Base-by-base conservation (phyloP, 2,888 invertebrate genomes). In the Unio pictorum region DNA sequence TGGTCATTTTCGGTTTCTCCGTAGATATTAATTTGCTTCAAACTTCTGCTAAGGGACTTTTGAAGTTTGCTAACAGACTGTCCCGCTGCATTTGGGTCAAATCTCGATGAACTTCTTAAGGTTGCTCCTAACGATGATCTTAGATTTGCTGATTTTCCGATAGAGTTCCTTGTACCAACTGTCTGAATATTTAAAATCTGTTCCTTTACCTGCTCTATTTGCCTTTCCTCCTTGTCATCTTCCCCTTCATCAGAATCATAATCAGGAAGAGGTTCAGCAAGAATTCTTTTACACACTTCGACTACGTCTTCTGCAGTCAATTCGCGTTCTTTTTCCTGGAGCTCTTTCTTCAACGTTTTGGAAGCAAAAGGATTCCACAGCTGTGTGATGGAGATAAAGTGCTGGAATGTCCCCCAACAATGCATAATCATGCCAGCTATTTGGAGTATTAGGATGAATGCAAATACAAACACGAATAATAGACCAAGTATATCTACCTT, bases 341-440 rank as follows among this genome's bases (percentile, higher is more conserved):
- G 45, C 3, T 45, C 11, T 0, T 15, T 45, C 11, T 45, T 45
- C 15, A 45, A 45, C 45, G 15, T 45, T 45, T 45, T 45, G 15
- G 45, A 45, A 1, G 3, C 11, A 60, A 70, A 74, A 1, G 76
- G 76, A 63, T 76, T 77, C n/a, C 70, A 73, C 8, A 85, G 73
- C 56, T 83, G 76, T 11, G 87, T 87, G 15, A 84, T 84, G 7
- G 88, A 83, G 15, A 88, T 80, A 6, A 87, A 73, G 68, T 87
- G 87, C 30, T 86, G 77, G 62, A 88, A 84, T 0, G 88, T 88
- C 34, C 87, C 87, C 85, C 85, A 86, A n/a, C 89, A 77, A 67
- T 89, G 88, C 11, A 86, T 73, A 7, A 88, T 54, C 88, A 89
- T 89, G 20, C 86, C 87, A 57, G 85, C n/a, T 69, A 87, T 81